These are phyloP conservation scores for Iselma pallidipennis DNA, from an alignment of 2,888 invertebrate species.

Conservation along the genomic window DNA sequence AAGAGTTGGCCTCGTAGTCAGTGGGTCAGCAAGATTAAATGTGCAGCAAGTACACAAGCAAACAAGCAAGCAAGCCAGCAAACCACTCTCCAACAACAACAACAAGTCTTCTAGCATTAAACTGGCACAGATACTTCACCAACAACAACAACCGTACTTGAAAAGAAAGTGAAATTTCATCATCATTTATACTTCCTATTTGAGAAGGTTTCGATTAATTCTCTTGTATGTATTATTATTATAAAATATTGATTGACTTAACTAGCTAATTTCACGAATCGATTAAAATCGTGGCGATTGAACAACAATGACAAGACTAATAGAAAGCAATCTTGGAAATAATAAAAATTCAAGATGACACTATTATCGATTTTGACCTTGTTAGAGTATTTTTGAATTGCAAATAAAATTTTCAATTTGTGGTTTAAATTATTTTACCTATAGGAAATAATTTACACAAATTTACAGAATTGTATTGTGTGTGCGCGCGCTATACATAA, in stretches of 20 bases:
- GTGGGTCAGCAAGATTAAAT: constrained; percentile 34
- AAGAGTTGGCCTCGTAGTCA: constrained; percentile 37
- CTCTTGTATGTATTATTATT: too few species aligned
- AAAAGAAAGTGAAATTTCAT: constrained; percentile 41
- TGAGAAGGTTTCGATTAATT: constrained; percentile 1
- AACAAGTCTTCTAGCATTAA: neutral
- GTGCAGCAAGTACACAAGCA: neutral
- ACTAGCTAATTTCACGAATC: neutral
- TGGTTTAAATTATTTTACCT: neutral
- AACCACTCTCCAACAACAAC: neutral
- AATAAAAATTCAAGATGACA: neutral
- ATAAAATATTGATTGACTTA: neutral
- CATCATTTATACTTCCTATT: constrained; percentile 30
- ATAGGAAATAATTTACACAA: too few species aligned
- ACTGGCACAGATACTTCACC: too few species aligned
- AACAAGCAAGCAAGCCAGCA: neutral
- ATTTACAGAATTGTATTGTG: too few species aligned
- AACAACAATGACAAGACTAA: neutral
- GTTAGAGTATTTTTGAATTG: neutral
- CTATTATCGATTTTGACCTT: neutral
- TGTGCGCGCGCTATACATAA: too few species aligned
- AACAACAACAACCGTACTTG: constrained; percentile 10
- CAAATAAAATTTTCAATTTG: neutral
- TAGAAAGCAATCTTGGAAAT: neutral
- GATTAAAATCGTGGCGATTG: neutral